Percentiles rank a stretch among this genome's conserved stretches.
Evolutionary conservation across 2,113 vertebrate genomes (phyloP).

Genomic region (Hyla sarda): DNA sequence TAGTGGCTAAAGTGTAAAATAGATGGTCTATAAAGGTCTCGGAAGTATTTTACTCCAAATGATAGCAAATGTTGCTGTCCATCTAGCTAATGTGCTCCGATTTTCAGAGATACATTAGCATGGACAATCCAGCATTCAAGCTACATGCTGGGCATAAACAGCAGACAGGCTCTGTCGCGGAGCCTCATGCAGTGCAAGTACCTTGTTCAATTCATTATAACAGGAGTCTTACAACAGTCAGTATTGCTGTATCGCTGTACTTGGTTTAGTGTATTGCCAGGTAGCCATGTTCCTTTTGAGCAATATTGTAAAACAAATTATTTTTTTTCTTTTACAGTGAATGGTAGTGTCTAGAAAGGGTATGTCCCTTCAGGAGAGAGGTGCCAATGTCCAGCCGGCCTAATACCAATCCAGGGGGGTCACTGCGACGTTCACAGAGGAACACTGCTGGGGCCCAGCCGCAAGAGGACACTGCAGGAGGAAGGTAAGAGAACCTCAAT

Average conservation of each 20-base stretch:
- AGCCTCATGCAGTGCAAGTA: no score
- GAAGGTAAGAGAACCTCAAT: constrained; percentile 81
- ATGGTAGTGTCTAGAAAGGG: constrained; percentile 99
- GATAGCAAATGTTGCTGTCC: no score
- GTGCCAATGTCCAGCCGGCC: constrained; percentile 99
- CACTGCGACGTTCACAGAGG: constrained; percentile 99
- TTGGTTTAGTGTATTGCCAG: not conserved
- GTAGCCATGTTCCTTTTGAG: not conserved
- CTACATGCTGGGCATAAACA: not conserved
- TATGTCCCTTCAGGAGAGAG: constrained; percentile 99
- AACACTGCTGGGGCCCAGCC: constrained; percentile 99
- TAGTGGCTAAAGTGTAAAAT: no score
- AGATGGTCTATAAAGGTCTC: no score
- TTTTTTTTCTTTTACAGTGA: constrained; percentile 80
- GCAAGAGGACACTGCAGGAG: constrained; percentile 94
- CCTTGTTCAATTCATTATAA: no score
- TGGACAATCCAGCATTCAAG: not conserved
- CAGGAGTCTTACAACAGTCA: no score
- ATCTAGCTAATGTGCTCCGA: no score
- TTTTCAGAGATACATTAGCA: not conserved
- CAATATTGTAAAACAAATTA: not conserved
- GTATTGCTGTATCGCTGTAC: not conserved
- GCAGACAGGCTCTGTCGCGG: not conserved
- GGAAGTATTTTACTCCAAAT: no score
- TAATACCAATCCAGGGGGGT: constrained; percentile 99